A percentile compares a stretch with the other conserved stretches of the same genome.
phyloP scores from a whole-genome alignment of 2,888 invertebrate genomes.

The Abscondita cerata region DNA sequence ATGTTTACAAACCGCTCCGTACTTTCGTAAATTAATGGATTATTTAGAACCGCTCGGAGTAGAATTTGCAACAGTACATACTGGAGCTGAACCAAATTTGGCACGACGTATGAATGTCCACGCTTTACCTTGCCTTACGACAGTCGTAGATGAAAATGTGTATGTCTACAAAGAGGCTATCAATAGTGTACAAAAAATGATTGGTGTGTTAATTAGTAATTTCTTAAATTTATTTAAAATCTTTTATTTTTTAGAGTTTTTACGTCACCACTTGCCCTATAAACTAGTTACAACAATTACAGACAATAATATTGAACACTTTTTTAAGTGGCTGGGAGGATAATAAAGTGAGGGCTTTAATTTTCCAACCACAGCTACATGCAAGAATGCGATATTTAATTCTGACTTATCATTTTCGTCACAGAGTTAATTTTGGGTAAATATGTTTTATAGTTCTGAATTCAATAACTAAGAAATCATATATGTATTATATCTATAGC shows the following conservation, averaged over 20 bases:
- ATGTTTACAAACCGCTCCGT: slow-evolving; percentile 86
- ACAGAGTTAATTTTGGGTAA: slow-evolving; percentile 87
- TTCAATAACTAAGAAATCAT: too few species aligned
- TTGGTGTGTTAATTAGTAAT: slow-evolving; percentile 64
- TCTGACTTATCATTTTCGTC: slow-evolving; percentile 85
- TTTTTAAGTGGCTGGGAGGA: slow-evolving; percentile 90
- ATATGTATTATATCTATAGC: too few species aligned
- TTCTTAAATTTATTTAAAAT: too few species aligned
- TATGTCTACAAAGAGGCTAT: slow-evolving; percentile 85
- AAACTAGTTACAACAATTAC: slow-evolving; percentile 75
- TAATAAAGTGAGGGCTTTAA: slow-evolving; percentile 88
- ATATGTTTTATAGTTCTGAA: slow-evolving; percentile 42
- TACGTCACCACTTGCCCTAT: slow-evolving; percentile 86
- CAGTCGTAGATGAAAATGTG: slow-evolving; percentile 83
- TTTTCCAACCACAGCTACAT: slow-evolving; percentile 80
- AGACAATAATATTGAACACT: slow-evolving; percentile 75
- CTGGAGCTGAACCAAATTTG: slow-evolving; percentile 79
- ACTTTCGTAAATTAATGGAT: slow-evolving; percentile 84
- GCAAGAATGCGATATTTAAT: slow-evolving; percentile 86
- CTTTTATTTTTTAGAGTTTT: slow-evolving; percentile 75
- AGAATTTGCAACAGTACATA: slow-evolving; percentile 83
- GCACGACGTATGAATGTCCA: slow-evolving; percentile 81
- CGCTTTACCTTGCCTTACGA: slow-evolving; percentile 80
- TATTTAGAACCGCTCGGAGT: slow-evolving; percentile 87
- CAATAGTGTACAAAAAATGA: slow-evolving; percentile 79